Evolutionary conservation across 2,888 invertebrate species (phyloP), one percentile per base, ranked within the genome.

Genomic region (Mesoligia furuncula): DNA sequence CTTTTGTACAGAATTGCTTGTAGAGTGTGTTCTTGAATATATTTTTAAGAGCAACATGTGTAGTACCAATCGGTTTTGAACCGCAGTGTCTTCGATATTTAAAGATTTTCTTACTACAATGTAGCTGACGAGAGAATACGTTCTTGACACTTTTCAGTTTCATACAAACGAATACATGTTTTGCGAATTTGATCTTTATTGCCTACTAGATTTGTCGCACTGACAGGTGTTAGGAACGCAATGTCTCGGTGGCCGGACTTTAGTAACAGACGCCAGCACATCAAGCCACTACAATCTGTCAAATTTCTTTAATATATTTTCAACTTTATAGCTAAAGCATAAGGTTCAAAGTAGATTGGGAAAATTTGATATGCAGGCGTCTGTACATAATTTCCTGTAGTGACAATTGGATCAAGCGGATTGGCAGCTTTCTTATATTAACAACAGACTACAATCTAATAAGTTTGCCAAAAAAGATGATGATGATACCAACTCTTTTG

Each of bases 1-100:
- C 79, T 85, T 80, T 79, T 48, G 65, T 51, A 54, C 31, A 48
- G 61, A 81, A 80, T 61, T 66, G 68, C 59, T 71, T 42, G 39
- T 48, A 31, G 70, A 51, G 67, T 71, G 20, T 71, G 61, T 39
- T 78, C 57, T 45, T 76, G 80, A 57, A 77, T 82, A 62, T 62
- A 68, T 81, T 67, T 80, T 67, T 45, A 61, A 27, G 36, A 77
- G 62, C 79, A 62, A 77, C 79, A 68, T 65, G 36, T 78, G 27
- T 39, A 31, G 24, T 48, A 31, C 36, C n/a, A 13, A 45, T 45
- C 4, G 36, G 3, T 39, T 57, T n/a, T 65, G 24, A 42, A 24
- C 36, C 17, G 27, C 20, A 27, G 7, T 11, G n/a, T 54, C 20
- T 45, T 13, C 5, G 4, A n/a, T 54, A 0, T 5, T n/a, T n/a